Percentiles rank a stretch among this genome's conserved stretches.
Conservation (phyloP, 2,888 invertebrate genomes). For the Chrysolina americana region DNA sequence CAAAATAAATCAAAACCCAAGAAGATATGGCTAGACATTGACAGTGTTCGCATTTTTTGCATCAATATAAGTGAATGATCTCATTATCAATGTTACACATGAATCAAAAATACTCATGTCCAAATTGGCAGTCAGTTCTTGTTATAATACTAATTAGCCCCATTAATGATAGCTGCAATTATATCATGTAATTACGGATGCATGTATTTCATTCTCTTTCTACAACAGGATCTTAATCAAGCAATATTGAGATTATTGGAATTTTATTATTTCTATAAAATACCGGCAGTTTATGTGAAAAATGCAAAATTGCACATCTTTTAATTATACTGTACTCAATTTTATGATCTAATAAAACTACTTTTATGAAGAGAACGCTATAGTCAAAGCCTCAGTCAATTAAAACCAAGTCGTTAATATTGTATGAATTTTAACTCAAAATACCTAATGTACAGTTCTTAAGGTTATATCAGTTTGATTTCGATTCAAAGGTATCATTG, state of each 20-base stretch:
- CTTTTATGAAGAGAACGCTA: constrained; percentile 40
- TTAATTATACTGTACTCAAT: constrained; percentile 41
- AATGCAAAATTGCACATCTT: constrained; percentile 43
- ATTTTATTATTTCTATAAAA: constrained; percentile 53
- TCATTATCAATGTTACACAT: too few relatives aligned
- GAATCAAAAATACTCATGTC: background rate
- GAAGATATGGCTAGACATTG: too few relatives aligned
- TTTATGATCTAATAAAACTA: constrained; percentile 40
- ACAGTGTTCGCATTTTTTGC: too few relatives aligned
- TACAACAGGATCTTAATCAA: constrained; percentile 35
- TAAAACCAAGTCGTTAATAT: background rate
- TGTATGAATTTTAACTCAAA: background rate
- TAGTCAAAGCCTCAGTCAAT: background rate
- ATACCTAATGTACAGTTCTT: background rate
- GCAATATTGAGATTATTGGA: constrained; percentile 51
- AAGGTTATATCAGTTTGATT: too few relatives aligned
- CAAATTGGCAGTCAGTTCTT: background rate
- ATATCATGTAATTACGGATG: constrained; percentile 12
- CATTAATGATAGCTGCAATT: constrained; percentile 23
- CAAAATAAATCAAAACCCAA: too few relatives aligned
- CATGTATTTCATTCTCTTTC: constrained; percentile 26
- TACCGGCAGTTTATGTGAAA: constrained; percentile 32
- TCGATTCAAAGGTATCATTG: too few relatives aligned
- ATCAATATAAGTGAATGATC: too few relatives aligned
- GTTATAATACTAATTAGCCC: background rate